A percentile compares a stretch with the other conserved stretches of the same genome.
phyloP scores from a whole-genome alignment of 1,140 invertebrate genomes.

The Papilio machaon region DNA sequence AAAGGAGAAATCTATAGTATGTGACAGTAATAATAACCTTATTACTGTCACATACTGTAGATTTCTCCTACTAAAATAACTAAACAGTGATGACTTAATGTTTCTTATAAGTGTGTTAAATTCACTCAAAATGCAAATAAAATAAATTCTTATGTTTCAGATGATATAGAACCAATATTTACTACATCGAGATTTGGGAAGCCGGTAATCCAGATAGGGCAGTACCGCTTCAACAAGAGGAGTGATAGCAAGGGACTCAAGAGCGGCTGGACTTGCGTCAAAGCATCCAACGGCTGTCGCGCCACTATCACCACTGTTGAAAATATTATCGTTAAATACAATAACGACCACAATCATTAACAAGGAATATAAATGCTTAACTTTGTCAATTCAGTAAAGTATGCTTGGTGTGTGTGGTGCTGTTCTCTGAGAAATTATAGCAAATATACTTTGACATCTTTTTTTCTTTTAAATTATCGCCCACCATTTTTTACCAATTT shows the following conservation, averaged over 20 bases:
- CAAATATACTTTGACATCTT: not conserved
- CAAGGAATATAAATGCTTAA: not conserved
- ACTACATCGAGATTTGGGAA: constrained; percentile 49
- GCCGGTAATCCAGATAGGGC: constrained; percentile 43
- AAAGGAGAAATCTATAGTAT: too few relatives aligned
- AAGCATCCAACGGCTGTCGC: constrained; percentile 41
- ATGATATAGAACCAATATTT: constrained; percentile 38
- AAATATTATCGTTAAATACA: constrained; percentile 39
- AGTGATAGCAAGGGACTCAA: constrained; percentile 47
- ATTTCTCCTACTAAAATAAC: not conserved
- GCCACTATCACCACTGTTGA: constrained; percentile 44
- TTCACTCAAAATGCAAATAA: not conserved
- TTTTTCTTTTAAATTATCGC: not conserved
- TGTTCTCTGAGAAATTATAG: not conserved
- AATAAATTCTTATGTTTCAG: constrained; percentile 7
- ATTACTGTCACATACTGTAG: too few relatives aligned
- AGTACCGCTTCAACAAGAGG: constrained; percentile 56
- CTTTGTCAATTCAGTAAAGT: too few relatives aligned
- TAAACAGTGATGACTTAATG: not conserved
- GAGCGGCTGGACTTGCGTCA: constrained; percentile 46
- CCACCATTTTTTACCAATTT: too few relatives aligned
- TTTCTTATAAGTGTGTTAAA: not conserved
- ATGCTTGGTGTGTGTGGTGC: not conserved
- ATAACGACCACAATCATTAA: constrained; percentile 42
- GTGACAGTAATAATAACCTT: too few relatives aligned